These are phyloP conservation scores for Spilarctia lutea DNA, from an alignment of 2,888 invertebrate genomes.

Conservation along the genomic window DNA sequence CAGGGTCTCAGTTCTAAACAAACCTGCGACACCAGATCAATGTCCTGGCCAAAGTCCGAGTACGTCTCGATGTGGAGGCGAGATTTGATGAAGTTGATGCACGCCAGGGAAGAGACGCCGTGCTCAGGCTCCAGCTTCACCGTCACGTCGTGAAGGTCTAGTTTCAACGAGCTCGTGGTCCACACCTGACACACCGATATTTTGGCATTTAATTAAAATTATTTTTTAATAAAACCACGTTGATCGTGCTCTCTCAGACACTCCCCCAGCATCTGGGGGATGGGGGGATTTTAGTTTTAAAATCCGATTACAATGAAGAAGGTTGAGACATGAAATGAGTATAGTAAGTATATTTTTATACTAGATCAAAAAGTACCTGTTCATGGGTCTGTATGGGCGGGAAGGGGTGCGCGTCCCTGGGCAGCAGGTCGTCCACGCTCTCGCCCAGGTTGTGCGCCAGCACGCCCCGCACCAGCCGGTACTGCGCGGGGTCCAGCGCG, in stretches of 20 bases:
- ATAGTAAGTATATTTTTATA: too few species aligned
- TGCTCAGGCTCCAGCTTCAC: slow-evolving; percentile 89
- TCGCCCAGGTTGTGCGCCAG: slow-evolving; percentile 96
- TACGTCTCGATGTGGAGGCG: slow-evolving; percentile 94
- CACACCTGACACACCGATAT: slow-evolving; percentile 85
- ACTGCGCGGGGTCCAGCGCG: slow-evolving; percentile 93
- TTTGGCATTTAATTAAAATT: too few species aligned
- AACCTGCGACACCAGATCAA: slow-evolving; percentile 96
- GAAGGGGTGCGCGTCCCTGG: slow-evolving; percentile 15
- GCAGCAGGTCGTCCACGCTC: slow-evolving; percentile 76
- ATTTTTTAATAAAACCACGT: too few species aligned
- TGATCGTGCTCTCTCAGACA: too few species aligned
- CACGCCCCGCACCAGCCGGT: slow-evolving; percentile 94
- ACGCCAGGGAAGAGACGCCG: slow-evolving; percentile 89
- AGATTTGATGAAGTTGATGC: slow-evolving; percentile 97
- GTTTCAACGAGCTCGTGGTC: slow-evolving; percentile 92
- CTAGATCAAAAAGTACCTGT: slow-evolving; percentile 2
- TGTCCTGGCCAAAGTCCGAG: slow-evolving; percentile 95
- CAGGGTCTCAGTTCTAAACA: background rate
- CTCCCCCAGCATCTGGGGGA: too few species aligned
- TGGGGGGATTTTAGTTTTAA: too few species aligned
- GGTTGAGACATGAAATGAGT: too few species aligned
- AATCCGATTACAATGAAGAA: background rate
- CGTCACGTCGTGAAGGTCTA: slow-evolving; percentile 95
- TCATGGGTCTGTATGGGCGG: slow-evolving; percentile 14